Base-by-base conservation (phyloP, 2,888 invertebrate species). In the Phragmatobia fuliginosa region DNA sequence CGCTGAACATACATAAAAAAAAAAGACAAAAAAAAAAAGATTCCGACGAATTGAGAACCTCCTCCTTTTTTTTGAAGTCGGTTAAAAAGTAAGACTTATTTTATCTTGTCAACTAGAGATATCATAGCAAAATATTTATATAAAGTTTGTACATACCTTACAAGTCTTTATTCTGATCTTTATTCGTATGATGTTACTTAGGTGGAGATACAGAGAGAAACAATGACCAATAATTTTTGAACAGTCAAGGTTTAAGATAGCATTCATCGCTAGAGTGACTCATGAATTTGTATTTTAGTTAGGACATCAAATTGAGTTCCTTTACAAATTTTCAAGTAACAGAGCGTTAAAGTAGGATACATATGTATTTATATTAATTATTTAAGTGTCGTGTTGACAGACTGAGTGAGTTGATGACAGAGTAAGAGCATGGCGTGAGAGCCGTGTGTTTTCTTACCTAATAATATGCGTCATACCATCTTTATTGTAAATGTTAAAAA, bases 401-500 rank as follows among this genome's bases (percentile, higher is more conserved):
- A 88, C 75, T 82, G 77, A 90, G 79, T 85, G 81, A 77, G 78
- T 56, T 74, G 91, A 81, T 86, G 91, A 89, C 86, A 83, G 85
- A 81, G 76, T 82, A 80, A 79, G 81, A 79, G 78, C 66, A 71
- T 66, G 70, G 83, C 89, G 91, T 92, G 92, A 86, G 92, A 92
- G 90, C 74, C 60, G 52, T 31, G 69, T 52, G 61, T 67, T 62
- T 66, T 59, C 38, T 49, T 68, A 49, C 41, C 70, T 63, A 66
- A 38, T 16, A 31, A 41, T 64, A 68, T 64, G 70, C 70, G 69
- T 75, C 72, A 82, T 74, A 56, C 56, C 49, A 52, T 63, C 45
- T 60, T 61, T 52, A 28, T 58, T 62, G 36, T 31, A 14, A 59
- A 25, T 52, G 31, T 62, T 61, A 45, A 59, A 52, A 63, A 60